Evolutionary conservation across 1,140 invertebrate species (phyloP).

Genomic region (Drosophila nasuta): DNA sequence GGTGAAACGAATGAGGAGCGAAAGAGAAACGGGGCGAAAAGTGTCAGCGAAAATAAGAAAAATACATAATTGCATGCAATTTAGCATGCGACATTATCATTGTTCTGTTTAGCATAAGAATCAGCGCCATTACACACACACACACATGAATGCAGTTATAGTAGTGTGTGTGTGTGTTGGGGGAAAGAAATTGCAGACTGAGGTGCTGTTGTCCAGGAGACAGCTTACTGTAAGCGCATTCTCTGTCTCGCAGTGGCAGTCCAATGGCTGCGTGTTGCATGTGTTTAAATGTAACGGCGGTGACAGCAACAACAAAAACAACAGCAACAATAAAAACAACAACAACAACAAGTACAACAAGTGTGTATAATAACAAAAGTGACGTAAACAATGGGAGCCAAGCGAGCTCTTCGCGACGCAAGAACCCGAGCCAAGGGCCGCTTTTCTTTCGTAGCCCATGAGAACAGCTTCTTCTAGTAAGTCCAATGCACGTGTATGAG

Average conservation of each 20-base stretch:
- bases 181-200: constrained; percentile 23
- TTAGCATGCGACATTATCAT: constrained; percentile 83
- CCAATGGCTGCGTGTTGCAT: constrained; percentile 58
- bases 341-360: constrained; percentile 45
- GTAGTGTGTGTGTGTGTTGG: neutral
- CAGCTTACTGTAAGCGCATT: constrained; percentile 53
- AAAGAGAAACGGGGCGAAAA: constrained; percentile 13
- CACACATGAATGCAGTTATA: neutral
- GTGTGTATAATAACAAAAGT: constrained; percentile 71
- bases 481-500: constrained; percentile 5
- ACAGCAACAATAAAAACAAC: constrained; percentile 32
- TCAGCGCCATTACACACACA: constrained; percentile 44
- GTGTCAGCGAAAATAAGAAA: constrained; percentile 55
- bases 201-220: constrained; percentile 31
- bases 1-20: constrained; percentile 3
- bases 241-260: constrained; percentile 34
- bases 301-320: constrained; percentile 34
- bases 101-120: constrained; percentile 80
- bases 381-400: constrained; percentile 72
- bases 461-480: constrained; percentile 39
- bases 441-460: constrained; percentile 49
- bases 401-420: constrained; percentile 49
- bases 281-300: constrained; percentile 62
- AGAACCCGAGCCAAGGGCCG: constrained; percentile 60
- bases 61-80: constrained; percentile 83